Evolutionary conservation across 2,113 vertebrate species (phyloP).

Genomic region (Bettongia penicillata): DNA sequence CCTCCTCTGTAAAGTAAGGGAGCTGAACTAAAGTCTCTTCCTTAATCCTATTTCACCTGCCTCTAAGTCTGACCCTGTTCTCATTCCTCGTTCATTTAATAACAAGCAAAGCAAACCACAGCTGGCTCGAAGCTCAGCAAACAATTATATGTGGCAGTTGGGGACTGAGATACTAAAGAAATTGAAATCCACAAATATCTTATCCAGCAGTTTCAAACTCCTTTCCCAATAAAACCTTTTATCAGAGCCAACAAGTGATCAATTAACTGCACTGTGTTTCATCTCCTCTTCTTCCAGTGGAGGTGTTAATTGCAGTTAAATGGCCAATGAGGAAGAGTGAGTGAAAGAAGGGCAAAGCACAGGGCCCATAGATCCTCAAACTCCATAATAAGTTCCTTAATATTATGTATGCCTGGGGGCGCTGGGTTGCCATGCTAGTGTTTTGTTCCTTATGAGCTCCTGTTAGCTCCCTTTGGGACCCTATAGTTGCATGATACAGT

Average conservation of each 20-base stretch:
- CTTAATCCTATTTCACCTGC: background rate
- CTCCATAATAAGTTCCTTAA: background rate
- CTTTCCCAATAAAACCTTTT: background rate
- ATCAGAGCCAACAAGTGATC: background rate
- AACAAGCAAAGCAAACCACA: background rate
- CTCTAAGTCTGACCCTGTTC: background rate
- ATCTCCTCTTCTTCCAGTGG: background rate
- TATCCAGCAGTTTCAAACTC: background rate
- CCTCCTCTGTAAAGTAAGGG: background rate
- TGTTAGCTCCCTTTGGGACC: background rate
- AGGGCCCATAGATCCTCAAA: background rate
- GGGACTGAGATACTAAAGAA: background rate
- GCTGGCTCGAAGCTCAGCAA: background rate
- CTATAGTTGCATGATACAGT: background rate
- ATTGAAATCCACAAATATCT: background rate
- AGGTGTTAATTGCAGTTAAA: background rate
- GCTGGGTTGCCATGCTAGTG: background rate
- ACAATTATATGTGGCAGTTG: background rate
- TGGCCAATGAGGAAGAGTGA: background rate
- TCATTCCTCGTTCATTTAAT: background rate
- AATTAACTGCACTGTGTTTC: background rate
- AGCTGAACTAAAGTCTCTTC: background rate
- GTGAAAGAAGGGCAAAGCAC: background rate
- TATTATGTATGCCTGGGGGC: background rate
- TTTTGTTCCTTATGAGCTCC: background rate